A percentile compares a stretch with the other conserved stretches of the same genome.
Conservation (phyloP, 1,140 invertebrate genomes). For the Drosophila murphyi region DNA sequence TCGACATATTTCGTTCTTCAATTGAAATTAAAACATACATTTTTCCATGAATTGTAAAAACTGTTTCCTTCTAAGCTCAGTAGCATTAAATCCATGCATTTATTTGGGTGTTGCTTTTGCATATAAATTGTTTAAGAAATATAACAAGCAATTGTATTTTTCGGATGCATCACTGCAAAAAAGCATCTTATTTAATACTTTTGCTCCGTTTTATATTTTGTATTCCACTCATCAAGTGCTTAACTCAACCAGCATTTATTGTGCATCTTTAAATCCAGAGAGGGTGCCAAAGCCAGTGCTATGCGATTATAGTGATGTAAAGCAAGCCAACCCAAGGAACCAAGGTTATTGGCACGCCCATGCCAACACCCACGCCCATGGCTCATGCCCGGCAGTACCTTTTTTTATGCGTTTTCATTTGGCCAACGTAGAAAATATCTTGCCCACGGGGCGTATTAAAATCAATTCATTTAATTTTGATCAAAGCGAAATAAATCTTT, state of each 20-base stretch:
- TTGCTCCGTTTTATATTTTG: conserved; percentile 30
- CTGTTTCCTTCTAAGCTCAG: too few relatives aligned
- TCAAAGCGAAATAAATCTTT: conserved; percentile 83
- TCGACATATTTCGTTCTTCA: too few relatives aligned
- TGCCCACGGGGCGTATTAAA: conserved; percentile 82
- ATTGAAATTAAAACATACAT: too few relatives aligned
- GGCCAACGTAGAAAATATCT: conserved; percentile 76
- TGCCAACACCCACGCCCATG: not conserved
- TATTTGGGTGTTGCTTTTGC: too few relatives aligned
- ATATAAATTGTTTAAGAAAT: too few relatives aligned
- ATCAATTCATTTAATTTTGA: conserved; percentile 84
- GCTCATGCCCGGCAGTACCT: conserved; percentile 36
- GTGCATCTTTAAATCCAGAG: conserved; percentile 47
- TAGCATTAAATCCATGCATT: too few relatives aligned
- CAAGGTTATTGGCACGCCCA: conserved; percentile 50
- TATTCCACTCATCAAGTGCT: conserved; percentile 37
- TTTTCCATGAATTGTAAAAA: too few relatives aligned
- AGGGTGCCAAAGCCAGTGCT: conserved; percentile 30
- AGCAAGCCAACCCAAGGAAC: conserved; percentile 4
- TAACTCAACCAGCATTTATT: conserved; percentile 66
- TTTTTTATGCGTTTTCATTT: conserved; percentile 82
- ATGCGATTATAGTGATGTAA: conserved; percentile 59
- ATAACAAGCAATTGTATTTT: not conserved
- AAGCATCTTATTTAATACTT: conserved; percentile 50
- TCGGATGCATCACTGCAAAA: not conserved